These are phyloP conservation scores for Temnothorax curvispinosus DNA, from an alignment of 1,140 invertebrate species.

Conservation along the genomic window DNA sequence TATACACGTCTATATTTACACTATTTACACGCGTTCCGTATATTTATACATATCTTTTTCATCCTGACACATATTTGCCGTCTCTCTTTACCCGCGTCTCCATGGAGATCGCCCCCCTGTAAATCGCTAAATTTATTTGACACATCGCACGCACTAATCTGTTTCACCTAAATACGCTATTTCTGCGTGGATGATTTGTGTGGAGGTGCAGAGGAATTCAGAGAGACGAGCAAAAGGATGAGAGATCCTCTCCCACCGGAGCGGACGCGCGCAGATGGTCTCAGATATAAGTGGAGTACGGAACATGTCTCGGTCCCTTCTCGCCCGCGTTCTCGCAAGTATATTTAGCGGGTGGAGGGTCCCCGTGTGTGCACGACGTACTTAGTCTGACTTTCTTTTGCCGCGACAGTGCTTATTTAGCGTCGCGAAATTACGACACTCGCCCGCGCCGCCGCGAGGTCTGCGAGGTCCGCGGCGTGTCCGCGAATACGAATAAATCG, in stretches of 20 bases:
- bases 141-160: not conserved
- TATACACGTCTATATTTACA: not conserved
- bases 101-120: not conserved
- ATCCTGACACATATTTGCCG: not conserved
- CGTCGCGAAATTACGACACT: constrained; percentile 13
- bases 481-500: constrained; percentile 43
- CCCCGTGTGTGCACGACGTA: not conserved
- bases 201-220: constrained; percentile 23
- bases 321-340: constrained; percentile 24
- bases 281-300: constrained; percentile 32
- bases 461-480: not conserved
- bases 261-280: constrained; percentile 45
- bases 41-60: constrained; percentile 8
- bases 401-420: constrained; percentile 30
- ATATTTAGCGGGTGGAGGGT: constrained; percentile 69
- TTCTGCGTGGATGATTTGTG: constrained; percentile 44
- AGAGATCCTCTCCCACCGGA: not conserved
- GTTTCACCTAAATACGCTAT: constrained; percentile 15
- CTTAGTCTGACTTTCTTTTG: not conserved
- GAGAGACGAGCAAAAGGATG: constrained; percentile 26
- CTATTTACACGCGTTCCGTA: not conserved
- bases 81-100: not conserved
- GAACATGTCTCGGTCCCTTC: not conserved
- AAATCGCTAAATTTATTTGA: constrained; percentile 47
- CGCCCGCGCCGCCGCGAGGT: not conserved